These are phyloP conservation scores for Campoletis sonorensis DNA, from an alignment of 1,140 invertebrate genomes.

Conservation along the genomic window DNA sequence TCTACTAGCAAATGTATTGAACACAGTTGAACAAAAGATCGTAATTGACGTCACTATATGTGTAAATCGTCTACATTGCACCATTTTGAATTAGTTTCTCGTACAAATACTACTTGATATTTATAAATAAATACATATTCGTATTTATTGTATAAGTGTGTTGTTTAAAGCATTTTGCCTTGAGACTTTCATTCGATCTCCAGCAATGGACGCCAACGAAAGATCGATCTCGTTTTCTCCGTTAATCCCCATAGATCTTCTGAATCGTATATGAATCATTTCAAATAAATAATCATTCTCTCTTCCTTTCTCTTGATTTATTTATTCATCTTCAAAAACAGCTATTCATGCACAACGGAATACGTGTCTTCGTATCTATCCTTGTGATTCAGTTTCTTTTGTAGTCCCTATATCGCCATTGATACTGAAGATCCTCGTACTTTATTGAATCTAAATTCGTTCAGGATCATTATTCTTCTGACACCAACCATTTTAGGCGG, in stretches of 20 bases:
- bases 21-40: not conserved
- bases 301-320: not conserved
- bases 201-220: conserved; percentile 38
- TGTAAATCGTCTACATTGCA: not conserved
- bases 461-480: not conserved
- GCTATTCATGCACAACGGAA: not conserved
- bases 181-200: conserved; percentile 16
- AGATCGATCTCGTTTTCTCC: conserved; percentile 48
- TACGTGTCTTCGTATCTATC: not conserved
- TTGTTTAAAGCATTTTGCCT: conserved; percentile 8
- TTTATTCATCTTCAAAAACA: not conserved
- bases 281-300: not conserved
- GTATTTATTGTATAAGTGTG: not conserved
- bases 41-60: not conserved
- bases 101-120: not conserved
- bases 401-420: not conserved
- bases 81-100: not conserved
- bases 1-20: not conserved
- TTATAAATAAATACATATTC: not conserved
- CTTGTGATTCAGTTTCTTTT: conserved; percentile 3
- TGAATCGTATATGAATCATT: conserved; percentile 23
- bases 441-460: not conserved
- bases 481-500: not conserved
- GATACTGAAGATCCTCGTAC: not conserved
- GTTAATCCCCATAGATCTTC: conserved; percentile 46